Evolutionary conservation across 2,888 invertebrate genomes (phyloP).

Genomic region (Nomada fabriciana): DNA sequence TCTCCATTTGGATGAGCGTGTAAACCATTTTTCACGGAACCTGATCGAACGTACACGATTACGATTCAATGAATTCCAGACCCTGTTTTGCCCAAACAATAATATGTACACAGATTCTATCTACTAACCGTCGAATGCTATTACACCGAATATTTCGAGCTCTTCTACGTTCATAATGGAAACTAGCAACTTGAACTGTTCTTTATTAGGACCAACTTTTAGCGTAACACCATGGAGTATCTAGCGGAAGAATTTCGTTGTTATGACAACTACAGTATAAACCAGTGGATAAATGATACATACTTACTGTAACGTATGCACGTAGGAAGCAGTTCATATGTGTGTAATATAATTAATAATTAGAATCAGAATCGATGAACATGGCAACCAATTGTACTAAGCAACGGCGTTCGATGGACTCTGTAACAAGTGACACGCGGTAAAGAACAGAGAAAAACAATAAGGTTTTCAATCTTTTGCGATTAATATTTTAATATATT

Average conservation of each 20-base stretch:
- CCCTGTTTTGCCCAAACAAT: no score
- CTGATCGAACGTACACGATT: constrained; percentile 44
- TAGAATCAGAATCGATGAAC: not conserved
- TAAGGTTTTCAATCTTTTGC: no score
- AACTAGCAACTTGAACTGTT: not conserved
- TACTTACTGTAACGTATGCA: not conserved
- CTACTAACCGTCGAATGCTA: constrained; percentile 91
- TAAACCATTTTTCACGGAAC: constrained; percentile 86
- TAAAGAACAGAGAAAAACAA: no score
- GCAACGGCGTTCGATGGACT: no score
- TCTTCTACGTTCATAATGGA: constrained; percentile 85
- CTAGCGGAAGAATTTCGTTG: constrained; percentile 10
- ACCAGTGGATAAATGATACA: not conserved
- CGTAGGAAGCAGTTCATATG: no score
- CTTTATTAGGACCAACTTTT: not conserved
- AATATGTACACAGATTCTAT: no score
- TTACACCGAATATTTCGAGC: constrained; percentile 89
- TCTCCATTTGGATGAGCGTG: constrained; percentile 90
- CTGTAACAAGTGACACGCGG: no score
- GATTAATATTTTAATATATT: no score
- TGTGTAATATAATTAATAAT: no score
- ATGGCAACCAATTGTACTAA: not conserved
- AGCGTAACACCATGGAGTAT: not conserved
- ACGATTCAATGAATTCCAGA: not conserved
- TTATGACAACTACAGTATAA: constrained; percentile 26